phyloP scores from a whole-genome alignment of 2,113 vertebrate species.

The Potamarius usumacintae region DNA sequence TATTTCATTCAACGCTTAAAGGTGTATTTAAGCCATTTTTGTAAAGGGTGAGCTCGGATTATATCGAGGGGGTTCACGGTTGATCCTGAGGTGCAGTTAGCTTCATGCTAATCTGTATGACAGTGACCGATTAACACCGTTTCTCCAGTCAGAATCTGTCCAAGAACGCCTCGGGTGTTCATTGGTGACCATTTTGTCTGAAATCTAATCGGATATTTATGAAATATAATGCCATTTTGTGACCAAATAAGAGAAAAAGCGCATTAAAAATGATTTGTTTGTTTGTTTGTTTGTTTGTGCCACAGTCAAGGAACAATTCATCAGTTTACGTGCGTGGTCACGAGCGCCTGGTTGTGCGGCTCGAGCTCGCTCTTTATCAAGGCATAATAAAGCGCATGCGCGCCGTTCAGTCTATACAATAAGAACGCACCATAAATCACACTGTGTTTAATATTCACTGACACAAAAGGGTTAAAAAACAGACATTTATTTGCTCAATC shows the following conservation, averaged over 20 bases:
- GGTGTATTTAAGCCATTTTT: no score
- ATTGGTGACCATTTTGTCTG: neutral
- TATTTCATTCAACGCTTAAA: no score
- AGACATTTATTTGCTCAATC: neutral
- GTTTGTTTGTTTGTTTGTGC: neutral
- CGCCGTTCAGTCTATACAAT: neutral
- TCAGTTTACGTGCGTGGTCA: slow-evolving; percentile 15
- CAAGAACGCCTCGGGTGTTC: neutral
- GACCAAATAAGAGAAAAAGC: neutral
- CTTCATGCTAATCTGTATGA: slow-evolving; percentile 48
- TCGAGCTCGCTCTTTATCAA: neutral
- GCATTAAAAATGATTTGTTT: neutral
- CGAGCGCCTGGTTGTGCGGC: slow-evolving; percentile 23
- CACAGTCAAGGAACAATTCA: neutral
- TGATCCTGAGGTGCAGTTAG: slow-evolving; percentile 27
- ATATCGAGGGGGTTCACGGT: neutral
- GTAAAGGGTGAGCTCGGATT: no score
- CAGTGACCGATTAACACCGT: slow-evolving; percentile 77
- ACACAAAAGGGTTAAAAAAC: neutral
- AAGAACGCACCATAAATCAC: neutral
- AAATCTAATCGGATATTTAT: neutral
- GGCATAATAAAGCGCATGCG: neutral
- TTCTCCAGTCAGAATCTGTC: slow-evolving; percentile 54
- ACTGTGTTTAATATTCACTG: neutral
- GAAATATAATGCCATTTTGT: neutral